Percentiles rank a stretch among this genome's conserved stretches.
phyloP scores from a whole-genome alignment of 2,797 vertebrate genomes.

The Garrulus glandarius region DNA sequence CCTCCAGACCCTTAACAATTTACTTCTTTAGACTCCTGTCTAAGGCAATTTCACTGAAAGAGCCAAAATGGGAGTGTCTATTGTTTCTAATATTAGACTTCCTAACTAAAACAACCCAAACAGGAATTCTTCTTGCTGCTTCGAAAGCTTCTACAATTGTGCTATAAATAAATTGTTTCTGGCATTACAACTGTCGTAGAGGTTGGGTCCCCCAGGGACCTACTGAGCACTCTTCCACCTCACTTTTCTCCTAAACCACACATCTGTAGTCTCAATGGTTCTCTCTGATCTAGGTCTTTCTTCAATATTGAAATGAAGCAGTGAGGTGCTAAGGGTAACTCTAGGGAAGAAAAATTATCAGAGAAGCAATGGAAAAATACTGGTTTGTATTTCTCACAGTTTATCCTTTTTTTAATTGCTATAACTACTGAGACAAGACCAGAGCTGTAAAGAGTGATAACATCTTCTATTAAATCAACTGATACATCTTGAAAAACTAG shows the following conservation, averaged over 20 bases:
- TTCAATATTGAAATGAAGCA: neutral
- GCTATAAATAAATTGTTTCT: neutral
- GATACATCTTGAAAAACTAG: neutral
- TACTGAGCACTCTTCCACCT: neutral
- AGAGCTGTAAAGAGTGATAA: neutral
- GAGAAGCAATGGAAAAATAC: neutral
- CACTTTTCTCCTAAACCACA: neutral
- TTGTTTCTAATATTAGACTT: neutral
- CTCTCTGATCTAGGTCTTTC: neutral
- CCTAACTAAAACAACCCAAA: neutral
- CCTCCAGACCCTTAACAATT: neutral
- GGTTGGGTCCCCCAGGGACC: neutral
- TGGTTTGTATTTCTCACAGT: neutral
- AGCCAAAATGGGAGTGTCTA: neutral
- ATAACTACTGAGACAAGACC: neutral
- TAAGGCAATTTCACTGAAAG: neutral
- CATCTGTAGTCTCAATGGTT: neutral
- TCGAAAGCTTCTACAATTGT: neutral
- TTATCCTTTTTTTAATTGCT: neutral
- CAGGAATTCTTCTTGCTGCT: neutral
- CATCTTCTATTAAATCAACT: neutral
- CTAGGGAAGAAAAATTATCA: neutral
- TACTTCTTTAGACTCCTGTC: neutral
- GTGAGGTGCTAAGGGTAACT: neutral
- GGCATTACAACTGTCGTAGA: neutral